phyloP scores from a whole-genome alignment of 2,888 invertebrate species.

The Cephus rjabovi region DNA sequence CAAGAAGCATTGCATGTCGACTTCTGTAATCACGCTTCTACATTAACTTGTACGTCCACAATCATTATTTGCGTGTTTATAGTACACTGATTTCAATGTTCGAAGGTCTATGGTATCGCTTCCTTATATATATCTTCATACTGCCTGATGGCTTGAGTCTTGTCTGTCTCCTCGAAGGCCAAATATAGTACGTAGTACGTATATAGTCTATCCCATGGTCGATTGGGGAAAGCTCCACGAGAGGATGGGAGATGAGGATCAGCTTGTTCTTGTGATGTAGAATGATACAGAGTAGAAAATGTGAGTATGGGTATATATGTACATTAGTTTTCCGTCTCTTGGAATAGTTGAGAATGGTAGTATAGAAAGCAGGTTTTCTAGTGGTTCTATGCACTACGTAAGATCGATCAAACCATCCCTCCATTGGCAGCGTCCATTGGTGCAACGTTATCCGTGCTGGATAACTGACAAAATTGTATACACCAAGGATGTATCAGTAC shows the following conservation, averaged over 20 bases:
- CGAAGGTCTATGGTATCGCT: neutral
- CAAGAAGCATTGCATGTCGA: neutral
- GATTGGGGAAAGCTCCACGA: neutral
- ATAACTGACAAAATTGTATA: neutral
- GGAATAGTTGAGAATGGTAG: neutral
- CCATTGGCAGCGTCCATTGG: neutral
- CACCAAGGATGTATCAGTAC: neutral
- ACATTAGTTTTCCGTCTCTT: neutral
- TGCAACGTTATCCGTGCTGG: neutral
- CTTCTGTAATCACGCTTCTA: neutral
- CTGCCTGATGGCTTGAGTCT: neutral
- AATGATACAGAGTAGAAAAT: neutral
- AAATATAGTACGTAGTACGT: neutral
- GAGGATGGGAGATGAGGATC: neutral
- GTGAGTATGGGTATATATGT: neutral
- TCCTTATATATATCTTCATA: neutral
- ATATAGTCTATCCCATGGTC: neutral
- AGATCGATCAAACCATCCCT: neutral
- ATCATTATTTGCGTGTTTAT: neutral
- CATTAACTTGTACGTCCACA: neutral
- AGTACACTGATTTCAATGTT: neutral
- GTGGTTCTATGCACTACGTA: neutral
- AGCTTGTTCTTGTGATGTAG: neutral
- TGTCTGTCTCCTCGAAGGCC: neutral
- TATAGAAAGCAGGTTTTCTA: neutral